These are phyloP conservation scores for Caracal caracal DNA, from an alignment of 2,113 vertebrate genomes.

Conservation along the genomic window DNA sequence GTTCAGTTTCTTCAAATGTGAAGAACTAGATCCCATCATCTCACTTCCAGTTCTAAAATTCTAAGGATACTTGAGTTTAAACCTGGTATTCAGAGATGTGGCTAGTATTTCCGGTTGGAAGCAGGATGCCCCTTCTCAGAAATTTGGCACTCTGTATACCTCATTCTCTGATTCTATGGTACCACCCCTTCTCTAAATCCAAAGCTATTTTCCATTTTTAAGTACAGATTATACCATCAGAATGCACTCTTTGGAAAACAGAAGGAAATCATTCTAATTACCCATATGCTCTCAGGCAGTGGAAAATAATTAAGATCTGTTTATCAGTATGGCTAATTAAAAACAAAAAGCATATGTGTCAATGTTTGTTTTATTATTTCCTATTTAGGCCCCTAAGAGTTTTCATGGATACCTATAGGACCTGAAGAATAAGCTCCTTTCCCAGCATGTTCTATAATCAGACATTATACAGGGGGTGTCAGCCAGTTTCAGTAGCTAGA, in stretches of 20 bases:
- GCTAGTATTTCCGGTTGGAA: background rate
- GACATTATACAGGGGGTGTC: background rate
- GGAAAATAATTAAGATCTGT: conserved; percentile 65
- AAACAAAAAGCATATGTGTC: conserved; percentile 24
- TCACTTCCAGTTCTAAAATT: background rate
- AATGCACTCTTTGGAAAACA: conserved; percentile 57
- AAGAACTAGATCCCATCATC: background rate
- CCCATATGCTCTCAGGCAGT: background rate
- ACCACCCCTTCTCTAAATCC: background rate
- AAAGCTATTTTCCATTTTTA: conserved; percentile 41
- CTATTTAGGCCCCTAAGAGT: background rate
- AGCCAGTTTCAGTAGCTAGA: background rate
- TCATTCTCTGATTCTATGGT: background rate
- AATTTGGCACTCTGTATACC: background rate
- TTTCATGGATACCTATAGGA: background rate
- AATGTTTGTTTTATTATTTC: conserved; percentile 6
- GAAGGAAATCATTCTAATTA: conserved; percentile 56
- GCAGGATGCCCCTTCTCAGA: background rate
- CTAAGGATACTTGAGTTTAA: background rate
- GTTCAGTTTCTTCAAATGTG: background rate
- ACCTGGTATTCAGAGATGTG: background rate
- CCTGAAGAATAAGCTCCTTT: background rate
- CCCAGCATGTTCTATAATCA: background rate
- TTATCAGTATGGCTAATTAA: conserved; percentile 55
- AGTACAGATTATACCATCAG: background rate